A percentile compares a stretch with the other conserved stretches of the same genome.
These are phyloP conservation scores for Lasiommata megera DNA, from an alignment of 2,888 invertebrate genomes.

Conservation along the genomic window DNA sequence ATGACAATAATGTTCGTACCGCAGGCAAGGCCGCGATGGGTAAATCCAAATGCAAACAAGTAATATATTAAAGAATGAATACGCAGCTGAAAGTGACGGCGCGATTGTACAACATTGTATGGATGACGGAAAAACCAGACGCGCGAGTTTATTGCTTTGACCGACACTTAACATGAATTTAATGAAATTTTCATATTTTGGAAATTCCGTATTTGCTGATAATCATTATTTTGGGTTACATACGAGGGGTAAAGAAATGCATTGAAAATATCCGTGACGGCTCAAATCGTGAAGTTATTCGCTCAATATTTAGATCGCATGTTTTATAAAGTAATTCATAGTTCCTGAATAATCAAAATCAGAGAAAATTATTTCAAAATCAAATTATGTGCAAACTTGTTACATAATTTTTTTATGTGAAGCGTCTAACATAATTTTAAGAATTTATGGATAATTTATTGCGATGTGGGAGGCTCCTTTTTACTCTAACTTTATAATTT, in stretches of 20 bases:
- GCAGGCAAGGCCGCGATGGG: slow-evolving; percentile 40
- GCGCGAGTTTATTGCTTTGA: slow-evolving; percentile 30
- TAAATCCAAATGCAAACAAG: slow-evolving; percentile 59
- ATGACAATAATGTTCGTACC: slow-evolving; percentile 34
- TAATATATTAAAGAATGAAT: slow-evolving; percentile 27
- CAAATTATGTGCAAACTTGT: too few relatives aligned
- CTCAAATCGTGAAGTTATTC: too few relatives aligned
- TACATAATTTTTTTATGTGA: too few relatives aligned
- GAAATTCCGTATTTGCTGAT: slow-evolving; percentile 41
- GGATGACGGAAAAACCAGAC: slow-evolving; percentile 37
- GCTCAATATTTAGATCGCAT: too few relatives aligned
- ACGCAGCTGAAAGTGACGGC: slow-evolving; percentile 43
- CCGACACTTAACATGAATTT: slow-evolving; percentile 40
- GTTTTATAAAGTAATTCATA: too few relatives aligned
- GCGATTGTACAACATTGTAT: slow-evolving; percentile 34
- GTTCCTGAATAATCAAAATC: too few relatives aligned
- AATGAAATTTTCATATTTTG: slow-evolving; percentile 45
- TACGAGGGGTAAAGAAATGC: neutral
- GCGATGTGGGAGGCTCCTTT: too few relatives aligned
- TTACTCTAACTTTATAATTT: too few relatives aligned
- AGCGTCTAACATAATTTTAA: too few relatives aligned
- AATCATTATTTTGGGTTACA: neutral
- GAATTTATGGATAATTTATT: too few relatives aligned
- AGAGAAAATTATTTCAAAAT: too few relatives aligned
- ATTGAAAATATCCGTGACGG: neutral